Conservation (phyloP, 1,140 invertebrate species). For the Drosophila ironensis region DNA sequence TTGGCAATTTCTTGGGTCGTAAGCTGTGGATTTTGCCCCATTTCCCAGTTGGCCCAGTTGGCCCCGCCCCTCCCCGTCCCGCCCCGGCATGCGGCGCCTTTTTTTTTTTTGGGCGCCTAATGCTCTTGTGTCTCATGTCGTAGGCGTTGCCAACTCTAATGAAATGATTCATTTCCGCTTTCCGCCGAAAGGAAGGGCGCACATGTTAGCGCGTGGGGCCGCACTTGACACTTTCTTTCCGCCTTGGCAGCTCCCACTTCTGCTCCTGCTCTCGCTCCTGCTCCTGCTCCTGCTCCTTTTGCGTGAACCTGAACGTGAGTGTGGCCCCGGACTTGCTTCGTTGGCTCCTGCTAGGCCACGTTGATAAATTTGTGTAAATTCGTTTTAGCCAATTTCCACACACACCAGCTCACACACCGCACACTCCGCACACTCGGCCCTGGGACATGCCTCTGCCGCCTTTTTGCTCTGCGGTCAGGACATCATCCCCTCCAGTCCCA, state of each 20-base stretch:
- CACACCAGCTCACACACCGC: slow-evolving; percentile 24
- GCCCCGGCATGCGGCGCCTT: not conserved
- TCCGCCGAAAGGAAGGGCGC: slow-evolving; percentile 30
- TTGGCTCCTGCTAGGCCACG: slow-evolving; percentile 66
- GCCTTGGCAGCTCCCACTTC: too few relatives aligned
- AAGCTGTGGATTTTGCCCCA: slow-evolving; percentile 23
- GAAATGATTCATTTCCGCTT: slow-evolving; percentile 79
- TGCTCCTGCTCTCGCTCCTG: too few relatives aligned
- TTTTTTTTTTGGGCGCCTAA: slow-evolving; percentile 33
- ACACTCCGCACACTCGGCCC: slow-evolving; percentile 20
- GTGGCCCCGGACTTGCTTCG: slow-evolving; percentile 50
- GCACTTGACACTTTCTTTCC: slow-evolving; percentile 75
- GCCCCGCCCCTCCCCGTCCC: not conserved
- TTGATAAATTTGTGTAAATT: slow-evolving; percentile 81
- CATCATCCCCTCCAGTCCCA: too few relatives aligned
- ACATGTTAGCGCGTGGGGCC: not conserved
- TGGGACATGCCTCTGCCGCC: slow-evolving; percentile 53
- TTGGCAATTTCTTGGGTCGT: slow-evolving; percentile 74
- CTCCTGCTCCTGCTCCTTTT: too few relatives aligned
- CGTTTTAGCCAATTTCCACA: slow-evolving; percentile 76
- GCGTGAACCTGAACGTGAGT: too few relatives aligned
- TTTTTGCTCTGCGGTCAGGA: slow-evolving; percentile 22
- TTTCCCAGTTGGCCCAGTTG: not conserved
- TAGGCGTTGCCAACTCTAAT: slow-evolving; percentile 79
- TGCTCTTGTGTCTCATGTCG: slow-evolving; percentile 67